Base-by-base conservation (phyloP, 2,113 vertebrate genomes). In the Poeciliopsis retropinna region DNA sequence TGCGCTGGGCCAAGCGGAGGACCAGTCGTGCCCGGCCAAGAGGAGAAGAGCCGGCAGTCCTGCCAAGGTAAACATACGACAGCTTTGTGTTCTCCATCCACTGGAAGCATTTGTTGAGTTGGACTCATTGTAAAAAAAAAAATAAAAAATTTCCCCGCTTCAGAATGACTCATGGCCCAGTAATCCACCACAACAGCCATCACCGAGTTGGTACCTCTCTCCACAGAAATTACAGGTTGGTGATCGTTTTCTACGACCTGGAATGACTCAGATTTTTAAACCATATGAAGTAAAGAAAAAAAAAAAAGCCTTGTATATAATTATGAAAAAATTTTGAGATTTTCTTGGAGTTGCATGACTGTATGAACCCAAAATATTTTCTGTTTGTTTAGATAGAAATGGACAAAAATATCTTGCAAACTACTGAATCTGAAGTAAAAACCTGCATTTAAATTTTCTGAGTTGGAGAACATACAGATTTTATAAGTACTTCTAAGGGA, bases 1-100 rank as follows among this genome's bases (percentile, higher is more conserved):
- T 95, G 92, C 96, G 86, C 94, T 98, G 94, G 96, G 95, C 94
- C 97, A 97, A 95, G 95, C 94, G 80, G 97, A 98, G 91, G 97
- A 98, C 94, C 97, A 96, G 92, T 96, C 96, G 93, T 99, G 97
- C 95, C 97, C 97, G 84, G 96, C 97, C 94, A 99, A 99, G 95
- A 96, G 97, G 95, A 97, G 97, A 95, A 97, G 97, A 95, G 96
- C 96, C 86, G 96, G 96, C 92, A 97, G 97, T 95, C 97, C 98
- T 87, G 92, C 94, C 82, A 98, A 99, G 98, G 98, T 99, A 96
- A 93, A 64, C 30, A 15, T 1, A 4, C 22, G 51, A 17, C 44
- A 25, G 51, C 25, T 57, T 57, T 10, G 22, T 57, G 51, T n/a
- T 57, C 51, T 57, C 51, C 25, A n/a, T 28, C 64, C 39, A 47